phyloP scores from a whole-genome alignment of 2,888 invertebrate species.

The Cephus sareptanus region DNA sequence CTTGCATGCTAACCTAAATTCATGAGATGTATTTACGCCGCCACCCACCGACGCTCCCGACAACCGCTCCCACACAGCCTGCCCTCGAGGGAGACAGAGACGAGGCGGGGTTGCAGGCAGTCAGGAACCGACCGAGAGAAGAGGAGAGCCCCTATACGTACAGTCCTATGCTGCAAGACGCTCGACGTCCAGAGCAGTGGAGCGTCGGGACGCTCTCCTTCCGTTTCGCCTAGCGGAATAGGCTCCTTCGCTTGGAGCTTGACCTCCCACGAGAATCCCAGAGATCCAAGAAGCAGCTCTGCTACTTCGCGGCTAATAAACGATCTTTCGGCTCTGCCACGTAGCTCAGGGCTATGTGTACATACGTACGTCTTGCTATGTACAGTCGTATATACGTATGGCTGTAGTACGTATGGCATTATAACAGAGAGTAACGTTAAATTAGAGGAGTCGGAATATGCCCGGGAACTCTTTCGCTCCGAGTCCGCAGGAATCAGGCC shows the following conservation, averaged over 20 bases:
- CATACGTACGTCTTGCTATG: neutral
- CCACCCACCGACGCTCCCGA: slow-evolving; percentile 24
- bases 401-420: neutral
- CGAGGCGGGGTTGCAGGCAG: neutral
- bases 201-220: neutral
- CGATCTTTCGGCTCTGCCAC: neutral
- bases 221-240: neutral
- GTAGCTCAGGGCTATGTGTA: neutral
- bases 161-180: neutral
- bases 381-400: neutral
- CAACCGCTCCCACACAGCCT: slow-evolving; percentile 5
- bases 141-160: neutral
- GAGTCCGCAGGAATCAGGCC: neutral
- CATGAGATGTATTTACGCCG: slow-evolving; percentile 54
- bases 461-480: neutral
- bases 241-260: neutral
- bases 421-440: neutral
- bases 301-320: neutral
- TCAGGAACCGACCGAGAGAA: neutral
- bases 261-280: neutral
- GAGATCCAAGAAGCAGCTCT: neutral
- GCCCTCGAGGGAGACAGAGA: slow-evolving; percentile 19
- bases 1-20: slow-evolving; percentile 57
- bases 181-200: neutral
- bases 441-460: neutral